Evolutionary conservation across 2,113 vertebrate genomes (phyloP).

Genomic region (Saguinus imperator): DNA sequence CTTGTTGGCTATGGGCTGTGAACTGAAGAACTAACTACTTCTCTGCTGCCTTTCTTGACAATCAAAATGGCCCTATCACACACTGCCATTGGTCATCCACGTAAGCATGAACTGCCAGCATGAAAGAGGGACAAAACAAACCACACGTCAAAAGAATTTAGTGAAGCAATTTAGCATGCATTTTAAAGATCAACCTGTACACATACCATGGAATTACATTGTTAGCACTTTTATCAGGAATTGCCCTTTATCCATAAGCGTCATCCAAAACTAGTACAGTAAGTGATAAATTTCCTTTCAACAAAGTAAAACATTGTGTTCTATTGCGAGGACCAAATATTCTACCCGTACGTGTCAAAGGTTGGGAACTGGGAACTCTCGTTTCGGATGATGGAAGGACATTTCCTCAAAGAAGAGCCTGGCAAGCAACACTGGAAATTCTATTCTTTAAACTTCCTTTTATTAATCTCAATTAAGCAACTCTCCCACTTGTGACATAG

Average conservation of each 20-base stretch:
- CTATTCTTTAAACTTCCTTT: neutral
- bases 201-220: neutral
- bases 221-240: neutral
- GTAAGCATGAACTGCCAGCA: neutral
- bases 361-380: neutral
- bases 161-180: neutral
- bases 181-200: neutral
- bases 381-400: neutral
- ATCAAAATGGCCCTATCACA: accelerated
- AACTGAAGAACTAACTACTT: neutral
- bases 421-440: neutral
- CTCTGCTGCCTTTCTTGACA: neutral
- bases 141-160: neutral
- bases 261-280: conserved; percentile 11
- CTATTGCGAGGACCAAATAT: neutral
- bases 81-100: too few relatives aligned
- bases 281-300: conserved; percentile 17
- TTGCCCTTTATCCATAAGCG: neutral
- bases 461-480: neutral
- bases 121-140: neutral
- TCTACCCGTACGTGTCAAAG: conserved; percentile 5
- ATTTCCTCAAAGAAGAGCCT: neutral
- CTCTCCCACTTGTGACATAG: neutral
- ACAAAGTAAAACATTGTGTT: neutral
- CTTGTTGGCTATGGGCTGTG: neutral